A percentile compares a stretch with the other conserved stretches of the same genome.
These are phyloP conservation scores for Acanthopleura granulata DNA, from an alignment of 2,888 invertebrate species.

Conservation along the genomic window DNA sequence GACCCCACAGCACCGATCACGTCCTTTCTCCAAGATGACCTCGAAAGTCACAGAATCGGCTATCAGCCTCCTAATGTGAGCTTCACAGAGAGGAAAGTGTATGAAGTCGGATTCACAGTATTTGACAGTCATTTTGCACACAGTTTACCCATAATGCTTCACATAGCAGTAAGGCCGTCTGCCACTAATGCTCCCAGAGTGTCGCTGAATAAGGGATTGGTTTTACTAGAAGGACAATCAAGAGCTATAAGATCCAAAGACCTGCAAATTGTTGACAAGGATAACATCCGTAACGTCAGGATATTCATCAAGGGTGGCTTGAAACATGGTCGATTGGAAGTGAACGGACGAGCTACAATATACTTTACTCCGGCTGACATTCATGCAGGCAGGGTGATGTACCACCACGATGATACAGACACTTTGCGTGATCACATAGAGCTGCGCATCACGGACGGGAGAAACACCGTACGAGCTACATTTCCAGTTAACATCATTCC, in stretches of 20 bases:
- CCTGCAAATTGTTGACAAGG: conserved; percentile 64
- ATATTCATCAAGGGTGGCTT: conserved; percentile 64
- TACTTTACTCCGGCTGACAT: conserved; percentile 62
- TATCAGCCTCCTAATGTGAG: conserved; percentile 64
- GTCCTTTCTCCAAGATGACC: conserved; percentile 65
- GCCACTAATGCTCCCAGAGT: conserved; percentile 62
- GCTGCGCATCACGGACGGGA: conserved; percentile 63
- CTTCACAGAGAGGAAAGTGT: conserved; percentile 55
- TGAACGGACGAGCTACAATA: conserved; percentile 52
- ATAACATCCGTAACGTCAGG: conserved; percentile 60
- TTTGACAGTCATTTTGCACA: conserved; percentile 64
- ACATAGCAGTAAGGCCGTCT: conserved; percentile 64
- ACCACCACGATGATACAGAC: conserved; percentile 64
- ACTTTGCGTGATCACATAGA: conserved; percentile 61
- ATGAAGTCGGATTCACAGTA: conserved; percentile 62
- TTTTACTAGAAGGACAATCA: conserved; percentile 65
- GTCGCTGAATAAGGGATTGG: conserved; percentile 59
- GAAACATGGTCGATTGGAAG: conserved; percentile 59
- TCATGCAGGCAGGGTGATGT: conserved; percentile 54
- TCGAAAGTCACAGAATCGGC: conserved; percentile 65
- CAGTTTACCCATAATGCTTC: conserved; percentile 64
- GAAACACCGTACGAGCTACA: conserved; percentile 57
- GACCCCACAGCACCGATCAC: conserved; percentile 62
- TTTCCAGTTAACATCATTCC: conserved; percentile 66
- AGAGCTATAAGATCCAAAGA: conserved; percentile 54